phyloP scores from a whole-genome alignment of 2,797 vertebrate species.

The Apogon talboti region DNA sequence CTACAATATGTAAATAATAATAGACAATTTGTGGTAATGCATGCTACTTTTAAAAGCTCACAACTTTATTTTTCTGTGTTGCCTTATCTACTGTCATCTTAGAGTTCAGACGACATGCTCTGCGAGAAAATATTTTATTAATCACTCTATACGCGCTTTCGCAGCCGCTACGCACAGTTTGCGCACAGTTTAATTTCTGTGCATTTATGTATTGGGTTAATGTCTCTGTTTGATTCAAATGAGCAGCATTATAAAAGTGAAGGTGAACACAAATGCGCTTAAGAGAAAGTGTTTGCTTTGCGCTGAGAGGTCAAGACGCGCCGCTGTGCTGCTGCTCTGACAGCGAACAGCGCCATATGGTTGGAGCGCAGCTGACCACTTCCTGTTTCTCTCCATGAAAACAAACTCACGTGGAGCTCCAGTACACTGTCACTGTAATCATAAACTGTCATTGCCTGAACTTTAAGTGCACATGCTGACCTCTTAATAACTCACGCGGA shows the following conservation, averaged over 20 bases:
- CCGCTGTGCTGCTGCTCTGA: slow-evolving; percentile 3
- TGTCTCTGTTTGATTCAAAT: background rate
- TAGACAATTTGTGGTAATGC: background rate
- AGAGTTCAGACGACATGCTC: background rate
- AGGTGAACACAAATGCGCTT: background rate
- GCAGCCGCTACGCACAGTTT: background rate
- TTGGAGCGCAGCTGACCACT: slow-evolving; percentile 53
- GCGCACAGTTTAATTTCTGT: background rate
- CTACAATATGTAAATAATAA: no score
- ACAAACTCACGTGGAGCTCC: slow-evolving; percentile 84
- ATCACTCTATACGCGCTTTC: no score
- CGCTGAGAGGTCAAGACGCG: slow-evolving; percentile 11
- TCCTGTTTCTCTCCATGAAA: slow-evolving; percentile 79
- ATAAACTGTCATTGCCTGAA: slow-evolving; percentile 13
- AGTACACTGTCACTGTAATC: slow-evolving; percentile 50
- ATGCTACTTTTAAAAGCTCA: background rate
- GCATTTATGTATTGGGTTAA: background rate
- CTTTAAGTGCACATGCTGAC: background rate
- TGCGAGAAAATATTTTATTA: background rate
- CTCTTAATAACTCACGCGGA: background rate
- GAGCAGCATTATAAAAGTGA: background rate
- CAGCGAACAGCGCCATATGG: slow-evolving; percentile 22
- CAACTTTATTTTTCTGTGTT: background rate
- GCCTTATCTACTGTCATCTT: background rate
- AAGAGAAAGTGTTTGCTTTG: slow-evolving; percentile 4